Evolutionary conservation across 2,888 invertebrate species (phyloP), one percentile per base, ranked within the genome.

Genomic region (Sisyra terminalis): DNA sequence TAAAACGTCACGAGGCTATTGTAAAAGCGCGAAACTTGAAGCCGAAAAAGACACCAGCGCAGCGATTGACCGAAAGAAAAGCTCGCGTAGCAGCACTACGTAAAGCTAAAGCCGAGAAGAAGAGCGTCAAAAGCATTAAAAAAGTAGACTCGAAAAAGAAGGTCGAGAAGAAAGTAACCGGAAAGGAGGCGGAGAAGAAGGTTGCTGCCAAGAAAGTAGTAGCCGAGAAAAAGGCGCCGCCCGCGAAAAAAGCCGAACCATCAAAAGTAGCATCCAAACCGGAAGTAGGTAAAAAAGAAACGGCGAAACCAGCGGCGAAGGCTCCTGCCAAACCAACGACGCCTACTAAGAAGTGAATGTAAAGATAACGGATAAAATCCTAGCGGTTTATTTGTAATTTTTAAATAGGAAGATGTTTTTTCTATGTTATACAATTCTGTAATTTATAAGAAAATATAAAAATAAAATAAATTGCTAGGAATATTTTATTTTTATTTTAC

Each of bases 1-100:
- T 66, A 29, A 65, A 57, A 46, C 62, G 75, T 41, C 58, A 63
- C n/a, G 68, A 64, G 45, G 59, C 64, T 2, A 66, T 72, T 47
- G 63, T 69, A 51, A 66, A 70, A 29, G 69, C 66, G 0, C 58
- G 65, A 29, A 60, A 67, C 2, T 67, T 65, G 49, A 71, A 71
- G 47, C 68, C 70, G 14, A 71, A 71, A 58, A 58, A 57, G 47
- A 50, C 46, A 45, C 17, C 32, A 16, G 15, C 11, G 11, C 16
- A 30, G 8, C 32, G 34, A 34, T 9, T 16, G 10, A 13, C 16
- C n/a, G 11, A 24, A 10, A 40, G 52, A 43, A 49, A 49, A 11
- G 49, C 47, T 29, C 66, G 67, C 59, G 61, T 65, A 1, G 60
- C 50, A n/a, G 55, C 37, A n/a, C 16, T 11, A 3, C 30, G 13